Percentiles rank a stretch among this genome's conserved stretches.
Conservation (phyloP, 1,140 invertebrate species). For the Ephestia elutella region DNA sequence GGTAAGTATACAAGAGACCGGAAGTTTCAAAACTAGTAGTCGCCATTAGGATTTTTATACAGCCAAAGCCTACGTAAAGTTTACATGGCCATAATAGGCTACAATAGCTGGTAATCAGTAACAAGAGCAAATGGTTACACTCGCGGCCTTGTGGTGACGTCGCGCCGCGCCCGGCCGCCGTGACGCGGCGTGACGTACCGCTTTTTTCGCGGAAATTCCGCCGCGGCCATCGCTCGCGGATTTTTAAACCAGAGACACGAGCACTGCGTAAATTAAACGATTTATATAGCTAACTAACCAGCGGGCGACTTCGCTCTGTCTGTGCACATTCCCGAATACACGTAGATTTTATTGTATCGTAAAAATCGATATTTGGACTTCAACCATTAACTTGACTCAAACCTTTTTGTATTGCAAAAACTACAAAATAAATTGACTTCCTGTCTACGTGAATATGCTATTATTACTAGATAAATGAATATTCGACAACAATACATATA, state of each 20-base stretch:
- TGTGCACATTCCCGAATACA: too few relatives aligned
- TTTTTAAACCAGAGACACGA: not conserved
- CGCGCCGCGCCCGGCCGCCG: slow-evolving; percentile 38
- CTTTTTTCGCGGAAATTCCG: slow-evolving; percentile 71
- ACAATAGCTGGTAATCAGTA: not conserved
- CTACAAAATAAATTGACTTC: too few relatives aligned
- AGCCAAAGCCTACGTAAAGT: not conserved
- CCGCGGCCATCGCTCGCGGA: slow-evolving; percentile 49
- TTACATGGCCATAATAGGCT: slow-evolving; percentile 11
- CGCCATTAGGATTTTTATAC: not conserved
- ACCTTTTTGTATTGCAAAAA: too few relatives aligned
- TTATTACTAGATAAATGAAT: too few relatives aligned
- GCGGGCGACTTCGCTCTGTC: too few relatives aligned
- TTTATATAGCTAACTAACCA: too few relatives aligned
- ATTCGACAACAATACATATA: too few relatives aligned
- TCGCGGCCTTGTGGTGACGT: slow-evolving; percentile 57
- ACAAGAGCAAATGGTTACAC: slow-evolving; percentile 24
- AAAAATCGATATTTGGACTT: too few relatives aligned
- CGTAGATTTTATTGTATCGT: too few relatives aligned
- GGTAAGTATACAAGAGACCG: not conserved
- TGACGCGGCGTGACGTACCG: slow-evolving; percentile 49
- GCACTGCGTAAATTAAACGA: too few relatives aligned
- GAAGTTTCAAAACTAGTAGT: not conserved
- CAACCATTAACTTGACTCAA: too few relatives aligned
- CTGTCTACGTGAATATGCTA: too few relatives aligned